Evolutionary conservation across 2,113 vertebrate genomes (phyloP).

Genomic region (Spheniscus mendiculus): DNA sequence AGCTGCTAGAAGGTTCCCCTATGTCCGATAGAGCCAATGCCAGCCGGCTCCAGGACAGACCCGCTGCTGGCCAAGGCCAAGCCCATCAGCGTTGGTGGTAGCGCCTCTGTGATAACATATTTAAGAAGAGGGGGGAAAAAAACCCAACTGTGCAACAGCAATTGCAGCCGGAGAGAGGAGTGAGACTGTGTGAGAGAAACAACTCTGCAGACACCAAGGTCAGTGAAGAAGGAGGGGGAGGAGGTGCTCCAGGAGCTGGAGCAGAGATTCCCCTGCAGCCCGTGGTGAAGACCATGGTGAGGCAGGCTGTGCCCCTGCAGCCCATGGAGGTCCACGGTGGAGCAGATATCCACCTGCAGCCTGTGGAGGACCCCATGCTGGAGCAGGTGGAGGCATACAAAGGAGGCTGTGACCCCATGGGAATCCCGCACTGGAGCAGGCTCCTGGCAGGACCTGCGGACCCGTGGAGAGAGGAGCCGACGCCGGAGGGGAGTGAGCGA

Average conservation of each 20-base stretch:
- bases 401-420: no score
- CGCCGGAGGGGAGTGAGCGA: no score
- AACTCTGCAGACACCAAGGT: no score
- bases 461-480: no score
- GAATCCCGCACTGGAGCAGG: no score
- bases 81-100: background rate
- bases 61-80: background rate
- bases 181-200: background rate
- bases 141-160: background rate
- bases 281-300: background rate
- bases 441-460: no score
- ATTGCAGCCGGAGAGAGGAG: background rate
- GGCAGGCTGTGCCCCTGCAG: background rate
- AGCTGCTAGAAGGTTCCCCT: background rate
- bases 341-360: no score
- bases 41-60: background rate
- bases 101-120: background rate
- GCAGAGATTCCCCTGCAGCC: background rate
- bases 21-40: background rate
- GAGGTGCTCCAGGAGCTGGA: rapidly evolving
- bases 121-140: background rate
- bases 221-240: no score
- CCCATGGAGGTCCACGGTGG: no score
- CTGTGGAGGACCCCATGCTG: no score
- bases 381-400: no score